Conservation (phyloP, 2,888 invertebrate genomes). For the Chydorus sphaericus region DNA sequence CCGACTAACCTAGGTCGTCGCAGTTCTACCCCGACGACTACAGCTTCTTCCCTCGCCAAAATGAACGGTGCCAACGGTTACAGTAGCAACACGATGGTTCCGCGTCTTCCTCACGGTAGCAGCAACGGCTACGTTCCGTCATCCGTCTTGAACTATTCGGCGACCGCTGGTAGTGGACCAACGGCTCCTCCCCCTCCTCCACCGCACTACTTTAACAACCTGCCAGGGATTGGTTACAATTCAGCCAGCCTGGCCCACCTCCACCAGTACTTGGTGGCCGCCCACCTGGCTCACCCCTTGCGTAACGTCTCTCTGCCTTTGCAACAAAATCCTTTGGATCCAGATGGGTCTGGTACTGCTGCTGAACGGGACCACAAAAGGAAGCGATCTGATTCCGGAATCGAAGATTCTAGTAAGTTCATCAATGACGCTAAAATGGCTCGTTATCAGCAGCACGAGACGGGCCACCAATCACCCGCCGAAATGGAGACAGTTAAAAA, state of each 20-base stretch:
- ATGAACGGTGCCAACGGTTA: constrained; percentile 16
- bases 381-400: constrained; percentile 9
- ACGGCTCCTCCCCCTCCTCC: constrained; percentile 8
- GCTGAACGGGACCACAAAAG: constrained; percentile 17
- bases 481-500: constrained; percentile 39
- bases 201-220: background rate
- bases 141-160: background rate
- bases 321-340: background rate
- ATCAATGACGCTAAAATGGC: constrained; percentile 13
- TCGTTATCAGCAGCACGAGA: background rate
- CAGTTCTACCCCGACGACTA: constrained; percentile 18
- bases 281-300: constrained; percentile 12
- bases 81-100: constrained; percentile 18
- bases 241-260: constrained; percentile 12
- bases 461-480: constrained; percentile 11
- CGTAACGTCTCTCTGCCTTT: background rate
- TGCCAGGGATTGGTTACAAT: constrained; percentile 8
- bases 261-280: constrained; percentile 14
- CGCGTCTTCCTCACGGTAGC: constrained; percentile 15
- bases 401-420: constrained; percentile 1
- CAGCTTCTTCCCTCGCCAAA: constrained; percentile 8
- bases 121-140: background rate
- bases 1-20: constrained; percentile 11
- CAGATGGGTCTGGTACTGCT: constrained; percentile 15
- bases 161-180: background rate